phyloP scores from a whole-genome alignment of 2,113 vertebrate species.

The Tamias sibiricus region DNA sequence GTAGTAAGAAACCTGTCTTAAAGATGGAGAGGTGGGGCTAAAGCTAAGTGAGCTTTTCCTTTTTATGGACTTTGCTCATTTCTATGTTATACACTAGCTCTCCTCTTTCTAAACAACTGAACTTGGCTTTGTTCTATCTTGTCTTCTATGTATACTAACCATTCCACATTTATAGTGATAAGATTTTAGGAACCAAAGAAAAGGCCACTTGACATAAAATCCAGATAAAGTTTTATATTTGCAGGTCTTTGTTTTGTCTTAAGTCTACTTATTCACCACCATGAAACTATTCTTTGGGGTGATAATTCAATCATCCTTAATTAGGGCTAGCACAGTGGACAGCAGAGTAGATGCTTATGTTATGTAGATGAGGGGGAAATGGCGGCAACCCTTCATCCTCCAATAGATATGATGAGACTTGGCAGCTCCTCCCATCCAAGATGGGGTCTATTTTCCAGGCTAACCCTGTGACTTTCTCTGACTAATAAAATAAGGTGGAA shows the following conservation, averaged over 20 bases:
- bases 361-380: neutral
- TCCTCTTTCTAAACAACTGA: neutral
- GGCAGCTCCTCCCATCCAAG: neutral
- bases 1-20: neutral
- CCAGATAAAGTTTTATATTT: neutral
- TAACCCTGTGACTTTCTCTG: neutral
- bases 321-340: neutral
- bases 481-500: neutral
- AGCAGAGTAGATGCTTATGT: neutral
- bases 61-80: neutral
- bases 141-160: neutral
- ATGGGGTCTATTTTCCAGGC: neutral
- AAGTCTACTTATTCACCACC: neutral
- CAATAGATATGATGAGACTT: neutral
- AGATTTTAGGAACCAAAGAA: neutral
- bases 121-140: neutral
- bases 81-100: neutral
- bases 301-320: neutral
- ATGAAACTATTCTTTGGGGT: neutral
- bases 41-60: neutral
- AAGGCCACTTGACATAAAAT: neutral
- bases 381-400: neutral
- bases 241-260: neutral
- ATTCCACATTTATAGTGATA: neutral
- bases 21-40: neutral